A percentile compares a stretch with the other conserved stretches of the same genome.
Evolutionary conservation across 2,113 vertebrate species (phyloP).

Genomic region (Rana temporaria): DNA sequence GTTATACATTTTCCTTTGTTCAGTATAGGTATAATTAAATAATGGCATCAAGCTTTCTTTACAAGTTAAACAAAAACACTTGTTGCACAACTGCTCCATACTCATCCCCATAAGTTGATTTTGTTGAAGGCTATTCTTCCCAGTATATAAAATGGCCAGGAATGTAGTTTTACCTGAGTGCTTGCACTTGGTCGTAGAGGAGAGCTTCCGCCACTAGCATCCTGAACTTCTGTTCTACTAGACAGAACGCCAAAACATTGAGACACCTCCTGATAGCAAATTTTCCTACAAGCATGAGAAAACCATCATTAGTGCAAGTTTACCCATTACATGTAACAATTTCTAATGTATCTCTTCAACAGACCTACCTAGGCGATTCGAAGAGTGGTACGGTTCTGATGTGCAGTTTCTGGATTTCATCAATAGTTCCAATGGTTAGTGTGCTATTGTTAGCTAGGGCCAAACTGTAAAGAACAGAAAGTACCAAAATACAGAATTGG

Average conservation of each 20-base stretch:
- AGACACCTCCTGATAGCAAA: conserved; percentile 97
- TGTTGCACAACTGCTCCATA: no score
- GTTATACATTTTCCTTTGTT: no score
- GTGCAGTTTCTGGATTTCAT: conserved; percentile 98
- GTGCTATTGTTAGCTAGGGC: conserved; percentile 98
- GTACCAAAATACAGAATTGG: neutral
- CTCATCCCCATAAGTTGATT: no score
- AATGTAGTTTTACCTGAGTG: conserved; percentile 83
- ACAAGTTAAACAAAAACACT: no score
- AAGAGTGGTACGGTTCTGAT: conserved; percentile 96
- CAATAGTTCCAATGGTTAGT: conserved; percentile 95
- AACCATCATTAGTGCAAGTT: neutral
- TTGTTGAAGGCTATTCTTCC: no score
- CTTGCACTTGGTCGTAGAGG: conserved; percentile 94
- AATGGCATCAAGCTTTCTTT: no score
- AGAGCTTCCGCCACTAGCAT: conserved; percentile 90
- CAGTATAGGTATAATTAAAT: no score
- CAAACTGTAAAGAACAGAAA: conserved; percentile 72
- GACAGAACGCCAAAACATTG: conserved; percentile 97
- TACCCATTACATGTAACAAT: neutral
- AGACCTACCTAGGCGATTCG: conserved; percentile 90
- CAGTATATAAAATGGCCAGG: no score
- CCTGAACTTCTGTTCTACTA: conserved; percentile 94
- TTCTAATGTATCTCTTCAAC: no score
- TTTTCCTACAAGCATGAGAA: conserved; percentile 77